Base-by-base conservation (phyloP, 2,797 vertebrate species). In the Antennarius maculatus region DNA sequence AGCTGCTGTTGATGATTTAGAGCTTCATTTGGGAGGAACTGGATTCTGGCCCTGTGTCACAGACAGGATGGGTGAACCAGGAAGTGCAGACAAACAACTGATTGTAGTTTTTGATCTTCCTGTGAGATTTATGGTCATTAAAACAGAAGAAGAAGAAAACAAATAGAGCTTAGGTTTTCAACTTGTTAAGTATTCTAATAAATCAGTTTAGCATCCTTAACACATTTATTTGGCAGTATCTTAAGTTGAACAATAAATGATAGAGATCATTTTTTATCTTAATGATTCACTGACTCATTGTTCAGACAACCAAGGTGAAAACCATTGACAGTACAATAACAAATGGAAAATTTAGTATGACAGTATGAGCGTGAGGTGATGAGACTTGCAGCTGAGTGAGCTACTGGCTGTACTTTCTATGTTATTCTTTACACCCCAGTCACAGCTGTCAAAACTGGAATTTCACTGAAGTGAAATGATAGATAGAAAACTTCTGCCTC, bases 401-500 rank as follows among this genome's bases (percentile, higher is more conserved):
- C 28, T 47, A 48, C 23, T 29, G 1, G 3, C 10, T 41, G 31
- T 9, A 16, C 17, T 69, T 11, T 29, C 10, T 15, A 0, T 67
- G 52, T 31, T 53, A 2, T 34, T 12, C 2, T 43, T 2, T n/a
- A 54, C 80, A 76, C 81, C 80, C 81, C 0, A 41, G 27, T 45
- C 23, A 34, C 0, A 1, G 8, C 28, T 59, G 34, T 69, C 39
- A 64, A 58, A 41, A 18, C 50, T 69, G 47, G 37, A 66, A 63
- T 64, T n/a, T 66, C 61, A 13, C 17, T 45, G 13, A 64, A 14
- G 42, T 7, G 23, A 42, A 6, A 7, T 60, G 34, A 71, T 66
- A 14, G 15, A 43, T 76, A 76, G 15, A 45, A 76, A 76, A 61
- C 66, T 70, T 63, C 17, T 82, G 69, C 37, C 37, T 62, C 43